Conservation (phyloP, 1,140 invertebrate genomes). For the Drosophila arizonae region DNA sequence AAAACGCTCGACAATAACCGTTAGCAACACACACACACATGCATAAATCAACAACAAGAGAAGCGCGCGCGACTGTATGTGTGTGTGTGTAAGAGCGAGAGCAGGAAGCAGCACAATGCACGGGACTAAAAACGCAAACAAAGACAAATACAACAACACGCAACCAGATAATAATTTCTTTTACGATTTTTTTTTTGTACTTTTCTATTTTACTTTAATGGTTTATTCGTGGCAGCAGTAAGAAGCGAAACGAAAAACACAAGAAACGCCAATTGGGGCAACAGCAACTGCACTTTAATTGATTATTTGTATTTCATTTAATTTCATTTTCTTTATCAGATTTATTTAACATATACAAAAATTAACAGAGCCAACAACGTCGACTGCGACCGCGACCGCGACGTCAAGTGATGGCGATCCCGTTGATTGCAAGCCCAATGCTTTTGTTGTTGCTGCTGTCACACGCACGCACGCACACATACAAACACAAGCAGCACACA, state of each 20-base stretch:
- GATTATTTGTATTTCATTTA: slow-evolving; percentile 45
- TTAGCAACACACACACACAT: slow-evolving; percentile 12
- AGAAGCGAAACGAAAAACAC: slow-evolving; percentile 24
- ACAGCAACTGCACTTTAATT: slow-evolving; percentile 43
- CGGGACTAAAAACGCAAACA: slow-evolving; percentile 36
- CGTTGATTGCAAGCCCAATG: slow-evolving; percentile 41
- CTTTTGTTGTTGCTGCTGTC: slow-evolving; percentile 34
- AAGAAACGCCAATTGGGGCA: slow-evolving; percentile 36
- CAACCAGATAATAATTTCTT: slow-evolving; percentile 49
- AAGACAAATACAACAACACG: slow-evolving; percentile 23
- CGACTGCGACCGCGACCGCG: slow-evolving; percentile 11
- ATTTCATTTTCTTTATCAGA: slow-evolving; percentile 28
- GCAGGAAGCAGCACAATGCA: slow-evolving; percentile 48
- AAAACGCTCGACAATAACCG: slow-evolving; percentile 37
- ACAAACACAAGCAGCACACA: slow-evolving; percentile 15
- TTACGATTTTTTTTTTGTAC: slow-evolving; percentile 14
- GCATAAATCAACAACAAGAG: slow-evolving; percentile 24
- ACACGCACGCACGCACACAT: slow-evolving; percentile 28
- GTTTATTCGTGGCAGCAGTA: slow-evolving; percentile 32
- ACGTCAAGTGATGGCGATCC: slow-evolving; percentile 14
- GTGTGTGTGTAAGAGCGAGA: slow-evolving; percentile 15
- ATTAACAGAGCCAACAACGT: slow-evolving; percentile 11
- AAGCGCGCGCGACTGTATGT: slow-evolving; percentile 5
- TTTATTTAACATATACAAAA: slow-evolving; percentile 19
- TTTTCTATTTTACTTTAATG: slow-evolving; percentile 31